These are phyloP conservation scores for Cuculus canorus DNA, from an alignment of 2,797 vertebrate genomes.

Conservation along the genomic window DNA sequence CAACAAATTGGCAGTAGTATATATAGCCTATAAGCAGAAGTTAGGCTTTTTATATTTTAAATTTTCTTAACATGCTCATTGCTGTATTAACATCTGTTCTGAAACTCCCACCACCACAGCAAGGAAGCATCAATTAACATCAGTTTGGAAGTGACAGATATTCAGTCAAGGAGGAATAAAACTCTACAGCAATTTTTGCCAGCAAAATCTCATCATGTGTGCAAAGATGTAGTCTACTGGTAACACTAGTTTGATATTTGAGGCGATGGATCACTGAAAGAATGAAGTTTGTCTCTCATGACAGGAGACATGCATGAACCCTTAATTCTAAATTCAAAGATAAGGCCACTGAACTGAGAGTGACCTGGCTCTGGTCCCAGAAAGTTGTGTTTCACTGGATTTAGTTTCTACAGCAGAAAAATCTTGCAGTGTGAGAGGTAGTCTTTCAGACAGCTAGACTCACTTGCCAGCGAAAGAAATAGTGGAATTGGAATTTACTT, in stretches of 20 bases:
- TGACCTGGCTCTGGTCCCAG: conserved; percentile 62
- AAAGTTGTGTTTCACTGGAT: conserved; percentile 52
- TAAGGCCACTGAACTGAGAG: conserved; percentile 45
- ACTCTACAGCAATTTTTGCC: conserved; percentile 44
- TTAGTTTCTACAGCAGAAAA: conserved; percentile 31
- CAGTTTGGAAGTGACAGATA: conserved; percentile 62
- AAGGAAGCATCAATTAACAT: conserved; percentile 66
- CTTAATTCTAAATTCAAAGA: conserved; percentile 56
- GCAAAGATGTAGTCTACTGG: conserved; percentile 49
- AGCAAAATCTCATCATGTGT: conserved; percentile 51
- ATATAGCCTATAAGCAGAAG: conserved; percentile 41
- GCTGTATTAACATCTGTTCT: conserved; percentile 60
- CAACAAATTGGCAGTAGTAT: conserved; percentile 9
- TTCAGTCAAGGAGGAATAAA: conserved; percentile 55
- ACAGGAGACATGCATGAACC: conserved; percentile 42
- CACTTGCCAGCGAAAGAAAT: conserved; percentile 1
- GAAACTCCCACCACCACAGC: conserved; percentile 34
- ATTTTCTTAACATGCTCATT: conserved; percentile 30
- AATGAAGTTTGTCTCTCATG: conserved; percentile 30
- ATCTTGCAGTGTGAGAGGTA: not conserved
- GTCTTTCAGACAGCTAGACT: not conserved
- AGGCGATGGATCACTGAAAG: conserved; percentile 34
- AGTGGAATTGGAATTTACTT: not conserved
- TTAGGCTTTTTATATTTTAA: conserved; percentile 36
- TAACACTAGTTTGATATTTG: not conserved